Base-by-base conservation (phyloP, 2,888 invertebrate species). In the Trachelus stipa region DNA sequence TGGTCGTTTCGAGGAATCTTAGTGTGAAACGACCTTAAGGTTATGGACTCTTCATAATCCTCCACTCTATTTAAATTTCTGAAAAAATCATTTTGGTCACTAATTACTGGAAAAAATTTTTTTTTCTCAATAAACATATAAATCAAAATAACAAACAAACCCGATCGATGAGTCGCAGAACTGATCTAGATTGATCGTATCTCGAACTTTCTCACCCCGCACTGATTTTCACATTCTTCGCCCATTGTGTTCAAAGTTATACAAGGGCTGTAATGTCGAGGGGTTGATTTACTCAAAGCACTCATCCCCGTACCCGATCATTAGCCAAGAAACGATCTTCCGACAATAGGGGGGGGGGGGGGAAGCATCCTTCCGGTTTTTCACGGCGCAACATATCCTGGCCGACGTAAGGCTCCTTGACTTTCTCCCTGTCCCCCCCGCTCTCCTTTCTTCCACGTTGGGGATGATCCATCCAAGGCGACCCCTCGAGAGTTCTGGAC, bases 321-420 rank as follows among this genome's bases (percentile, higher is more conserved):
- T 71, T 71, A 71, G 71, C 71, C 34, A 34, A 71, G 71, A 71
- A 71, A 71, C 34, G 71, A 71, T 31, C 71, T 31, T 71, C 31
- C 31, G 71, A 71, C 71, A 77, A 79, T 81, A 79, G 82, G 80
- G 76, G 82, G 34, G 34, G 34, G 34, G 3, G 3, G 3, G 33
- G 33, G 34, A 6, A 34, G 35, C 35, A 85, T 83, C 83, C 83
- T 85, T 86, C 84, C 83, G 83, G 77, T 31, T 85, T 83, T 85
- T 84, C 81, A 81, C 79, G 81, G 79, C 77, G 77, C 74, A 56
- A 56, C 40, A 23, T 56, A 56, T 56, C 40, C 40, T 56, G 40
- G 9, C 23, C 23, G 40, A 56, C 40, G 40, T 12, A n/a, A 35
- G 34, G 76, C 34, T 73, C 33, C 40, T 71, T n/a, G 75, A 69